A percentile compares a stretch with the other conserved stretches of the same genome.
These are phyloP conservation scores for Argyresthia goedartella DNA, from an alignment of 2,888 invertebrate species.

Conservation along the genomic window DNA sequence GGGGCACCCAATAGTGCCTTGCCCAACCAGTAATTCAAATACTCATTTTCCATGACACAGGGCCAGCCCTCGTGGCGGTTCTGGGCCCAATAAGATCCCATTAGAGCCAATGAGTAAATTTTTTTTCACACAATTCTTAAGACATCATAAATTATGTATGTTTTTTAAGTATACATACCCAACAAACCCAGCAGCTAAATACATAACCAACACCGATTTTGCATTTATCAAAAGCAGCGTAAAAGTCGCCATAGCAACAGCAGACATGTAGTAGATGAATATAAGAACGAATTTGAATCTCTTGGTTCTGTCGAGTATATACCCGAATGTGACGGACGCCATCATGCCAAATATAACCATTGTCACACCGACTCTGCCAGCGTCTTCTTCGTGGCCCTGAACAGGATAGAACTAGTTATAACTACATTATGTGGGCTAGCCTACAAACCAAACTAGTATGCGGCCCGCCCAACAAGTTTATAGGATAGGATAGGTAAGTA, in stretches of 20 bases:
- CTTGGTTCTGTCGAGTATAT: slow-evolving; percentile 74
- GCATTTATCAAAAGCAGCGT: slow-evolving; percentile 56
- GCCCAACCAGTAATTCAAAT: too few species aligned
- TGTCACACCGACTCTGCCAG: slow-evolving; percentile 73
- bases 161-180: slow-evolving; percentile 64
- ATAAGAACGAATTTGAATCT: slow-evolving; percentile 72
- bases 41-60: too few species aligned
- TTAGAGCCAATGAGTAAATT: too few species aligned
- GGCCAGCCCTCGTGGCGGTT: too few species aligned
- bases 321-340: slow-evolving; percentile 74
- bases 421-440: too few species aligned
- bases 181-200: slow-evolving; percentile 62
- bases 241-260: slow-evolving; percentile 72
- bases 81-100: too few species aligned
- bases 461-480: too few species aligned
- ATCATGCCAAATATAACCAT: slow-evolving; percentile 74
- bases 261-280: slow-evolving; percentile 69
- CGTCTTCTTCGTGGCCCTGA: slow-evolving; percentile 60
- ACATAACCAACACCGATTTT: slow-evolving; percentile 43
- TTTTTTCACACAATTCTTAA: too few species aligned
- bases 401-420: not conserved
- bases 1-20: too few species aligned
- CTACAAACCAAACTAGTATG: too few species aligned
- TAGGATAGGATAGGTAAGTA: too few species aligned
- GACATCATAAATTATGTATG: too few species aligned